Evolutionary conservation across 2,888 invertebrate genomes (phyloP).

Genomic region (Augiades crinisus): DNA sequence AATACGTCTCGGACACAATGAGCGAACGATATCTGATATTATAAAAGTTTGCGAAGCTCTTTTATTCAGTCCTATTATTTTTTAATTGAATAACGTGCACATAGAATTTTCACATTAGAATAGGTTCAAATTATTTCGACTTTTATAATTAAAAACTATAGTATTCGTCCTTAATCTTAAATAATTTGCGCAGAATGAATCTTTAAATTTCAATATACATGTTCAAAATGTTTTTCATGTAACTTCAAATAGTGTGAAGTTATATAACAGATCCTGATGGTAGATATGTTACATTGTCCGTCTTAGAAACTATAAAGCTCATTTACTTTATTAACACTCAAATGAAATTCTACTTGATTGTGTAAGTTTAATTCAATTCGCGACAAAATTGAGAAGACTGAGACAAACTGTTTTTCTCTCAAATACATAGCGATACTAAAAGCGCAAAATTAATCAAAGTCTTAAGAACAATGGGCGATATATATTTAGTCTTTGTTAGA

Average conservation of each 20-base stretch:
- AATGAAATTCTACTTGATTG: too few species aligned
- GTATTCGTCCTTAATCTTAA: neutral
- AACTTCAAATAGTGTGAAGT: too few species aligned
- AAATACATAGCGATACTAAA: conserved; percentile 12
- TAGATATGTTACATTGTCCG: too few species aligned
- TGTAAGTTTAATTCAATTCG: neutral
- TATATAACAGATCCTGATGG: too few species aligned
- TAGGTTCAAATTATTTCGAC: neutral
- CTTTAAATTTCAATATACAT: too few species aligned
- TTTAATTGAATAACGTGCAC: conserved; percentile 14
- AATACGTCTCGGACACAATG: conserved; percentile 23
- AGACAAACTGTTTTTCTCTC: neutral
- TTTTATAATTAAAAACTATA: neutral
- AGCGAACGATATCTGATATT: conserved; percentile 23
- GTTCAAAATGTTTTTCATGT: neutral
- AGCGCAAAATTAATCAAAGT: conserved; percentile 13
- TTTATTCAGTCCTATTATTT: conserved; percentile 20
- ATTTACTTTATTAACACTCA: too few species aligned
- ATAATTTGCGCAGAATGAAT: neutral
- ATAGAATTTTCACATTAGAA: neutral
- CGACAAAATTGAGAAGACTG: neutral
- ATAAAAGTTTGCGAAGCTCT: conserved; percentile 24
- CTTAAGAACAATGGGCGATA: conserved; percentile 5
- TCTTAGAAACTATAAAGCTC: too few species aligned
- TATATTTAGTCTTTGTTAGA: conserved; percentile 16